phyloP scores from a whole-genome alignment of 2,888 invertebrate genomes.

The Melanophora roralis region DNA sequence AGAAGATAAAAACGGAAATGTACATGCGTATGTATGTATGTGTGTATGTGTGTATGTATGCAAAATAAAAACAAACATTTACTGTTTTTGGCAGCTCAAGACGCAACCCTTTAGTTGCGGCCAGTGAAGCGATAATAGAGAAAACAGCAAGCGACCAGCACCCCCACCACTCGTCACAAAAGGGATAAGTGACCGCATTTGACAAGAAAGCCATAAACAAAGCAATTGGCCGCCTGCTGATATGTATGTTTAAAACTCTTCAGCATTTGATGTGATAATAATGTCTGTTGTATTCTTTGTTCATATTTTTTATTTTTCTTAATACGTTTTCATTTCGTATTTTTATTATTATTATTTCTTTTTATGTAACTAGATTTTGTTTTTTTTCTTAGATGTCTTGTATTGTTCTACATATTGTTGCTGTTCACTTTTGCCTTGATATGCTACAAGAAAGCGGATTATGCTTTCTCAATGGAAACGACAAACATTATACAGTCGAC shows the following conservation, averaged over 20 bases:
- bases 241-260: conserved; percentile 54
- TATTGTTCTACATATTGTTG: conserved; percentile 4
- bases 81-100: conserved; percentile 61
- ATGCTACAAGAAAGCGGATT: conserved; percentile 36
- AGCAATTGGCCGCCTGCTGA: conserved; percentile 71
- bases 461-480: conserved; percentile 19
- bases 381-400: neutral
- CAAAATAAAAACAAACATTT: conserved; percentile 4
- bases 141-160: conserved; percentile 59
- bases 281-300: conserved; percentile 46
- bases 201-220: conserved; percentile 73
- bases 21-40: neutral
- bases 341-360: conserved; percentile 6
- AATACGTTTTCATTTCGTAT: conserved; percentile 4
- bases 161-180: conserved; percentile 53
- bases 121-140: conserved; percentile 39
- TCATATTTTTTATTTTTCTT: conserved; percentile 23
- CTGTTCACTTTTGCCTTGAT: conserved; percentile 6
- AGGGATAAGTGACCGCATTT: conserved; percentile 68
- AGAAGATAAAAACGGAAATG: neutral
- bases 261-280: conserved; percentile 61
- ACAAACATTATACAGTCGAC: neutral
- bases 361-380: conserved; percentile 25
- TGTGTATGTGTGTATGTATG: no score
- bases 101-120: conserved; percentile 53